A percentile compares a stretch with the other conserved stretches of the same genome.
Evolutionary conservation across 1,140 invertebrate genomes (phyloP).

Genomic region (Orchestia grillus): DNA sequence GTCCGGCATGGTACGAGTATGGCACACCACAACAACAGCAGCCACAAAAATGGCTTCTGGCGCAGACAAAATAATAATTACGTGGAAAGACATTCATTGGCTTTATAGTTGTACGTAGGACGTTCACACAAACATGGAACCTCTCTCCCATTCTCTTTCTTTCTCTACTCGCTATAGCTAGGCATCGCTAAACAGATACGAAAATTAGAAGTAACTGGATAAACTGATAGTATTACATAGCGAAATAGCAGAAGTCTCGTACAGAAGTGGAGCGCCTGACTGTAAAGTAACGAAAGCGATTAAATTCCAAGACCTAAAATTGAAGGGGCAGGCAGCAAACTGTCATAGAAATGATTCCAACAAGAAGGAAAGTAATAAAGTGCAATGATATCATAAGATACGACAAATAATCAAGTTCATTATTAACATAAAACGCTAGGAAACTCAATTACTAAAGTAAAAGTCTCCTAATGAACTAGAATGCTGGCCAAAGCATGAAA

Average conservation of each 20-base stretch:
- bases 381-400: background rate
- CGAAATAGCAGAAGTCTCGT: background rate
- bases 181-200: background rate
- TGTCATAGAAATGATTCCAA: background rate
- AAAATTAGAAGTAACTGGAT: background rate
- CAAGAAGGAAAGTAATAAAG: background rate
- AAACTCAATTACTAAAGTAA: background rate
- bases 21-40: background rate
- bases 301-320: background rate
- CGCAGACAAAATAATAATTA: background rate
- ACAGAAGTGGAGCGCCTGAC: background rate
- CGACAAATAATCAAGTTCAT: background rate
- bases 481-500: background rate
- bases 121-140: background rate
- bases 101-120: background rate
- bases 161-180: background rate
- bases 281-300: background rate
- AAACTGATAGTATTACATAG: background rate
- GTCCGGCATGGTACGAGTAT: background rate
- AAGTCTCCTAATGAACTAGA: background rate
- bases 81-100: background rate
- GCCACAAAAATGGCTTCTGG: background rate
- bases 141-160: background rate
- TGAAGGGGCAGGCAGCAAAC: background rate
- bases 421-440: background rate